Percentiles rank a stretch among this genome's conserved stretches.
phyloP scores from a whole-genome alignment of 2,113 vertebrate genomes.

The Indicator indicator region DNA sequence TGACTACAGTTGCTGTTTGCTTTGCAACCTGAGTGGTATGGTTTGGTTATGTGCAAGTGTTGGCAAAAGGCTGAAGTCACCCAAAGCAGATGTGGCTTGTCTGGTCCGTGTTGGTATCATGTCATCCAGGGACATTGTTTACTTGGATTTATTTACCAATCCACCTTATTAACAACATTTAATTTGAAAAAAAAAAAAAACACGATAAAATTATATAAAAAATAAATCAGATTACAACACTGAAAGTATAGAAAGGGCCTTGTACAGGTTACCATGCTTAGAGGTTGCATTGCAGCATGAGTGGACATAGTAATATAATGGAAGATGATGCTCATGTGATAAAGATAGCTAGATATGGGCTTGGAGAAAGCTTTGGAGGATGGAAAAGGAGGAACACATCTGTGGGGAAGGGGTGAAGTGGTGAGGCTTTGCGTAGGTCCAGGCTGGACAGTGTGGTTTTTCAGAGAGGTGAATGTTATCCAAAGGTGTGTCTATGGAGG shows the following conservation, averaged over 20 bases:
- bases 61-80: not conserved
- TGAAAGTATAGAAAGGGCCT: not conserved
- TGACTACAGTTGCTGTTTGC: not conserved
- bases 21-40: not conserved
- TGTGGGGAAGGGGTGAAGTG: not conserved
- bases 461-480: not conserved
- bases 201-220: not conserved
- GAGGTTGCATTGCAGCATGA: not conserved
- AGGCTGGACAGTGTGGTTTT: not conserved
- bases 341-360: not conserved
- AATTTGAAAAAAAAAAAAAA: not conserved
- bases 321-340: not conserved
- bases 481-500: fast-evolving
- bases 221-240: not conserved
- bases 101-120: fast-evolving
- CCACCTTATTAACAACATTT: not conserved
- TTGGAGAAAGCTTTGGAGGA: not conserved
- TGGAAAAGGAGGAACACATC: not conserved
- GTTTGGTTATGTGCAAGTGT: not conserved
- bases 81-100: not conserved
- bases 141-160: not conserved
- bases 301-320: not conserved
- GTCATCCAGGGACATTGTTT: not conserved
- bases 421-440: not conserved
- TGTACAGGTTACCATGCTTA: not conserved